These are phyloP conservation scores for Drosophila birchii DNA, from an alignment of 2,888 invertebrate genomes.

Conservation along the genomic window DNA sequence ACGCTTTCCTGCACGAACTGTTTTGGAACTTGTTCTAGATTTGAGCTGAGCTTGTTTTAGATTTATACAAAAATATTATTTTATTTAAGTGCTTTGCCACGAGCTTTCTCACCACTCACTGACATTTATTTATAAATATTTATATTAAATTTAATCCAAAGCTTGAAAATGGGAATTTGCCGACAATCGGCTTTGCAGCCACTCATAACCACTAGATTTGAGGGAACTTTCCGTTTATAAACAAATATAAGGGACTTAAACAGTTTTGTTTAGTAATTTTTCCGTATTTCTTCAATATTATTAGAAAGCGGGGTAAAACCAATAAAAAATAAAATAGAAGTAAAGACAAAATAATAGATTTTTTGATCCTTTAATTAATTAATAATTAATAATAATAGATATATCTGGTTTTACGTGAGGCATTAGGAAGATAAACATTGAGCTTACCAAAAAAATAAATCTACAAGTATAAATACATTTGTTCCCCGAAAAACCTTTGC, in stretches of 20 bases:
- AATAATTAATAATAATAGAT: neutral
- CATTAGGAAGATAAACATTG: no score
- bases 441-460: neutral
- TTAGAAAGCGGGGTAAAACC: neutral
- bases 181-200: no score
- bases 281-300: neutral
- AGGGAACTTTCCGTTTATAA: neutral
- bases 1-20: neutral
- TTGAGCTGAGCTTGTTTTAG: neutral
- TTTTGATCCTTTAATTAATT: neutral
- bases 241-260: neutral
- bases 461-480: neutral
- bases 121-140: slow-evolving; percentile 5
- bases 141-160: neutral
- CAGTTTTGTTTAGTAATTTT: neutral
- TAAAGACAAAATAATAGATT: neutral
- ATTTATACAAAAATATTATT: slow-evolving; percentile 1
- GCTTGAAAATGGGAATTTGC: neutral
- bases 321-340: neutral
- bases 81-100: neutral
- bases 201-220: neutral
- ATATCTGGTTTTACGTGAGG: neutral
- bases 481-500: neutral
- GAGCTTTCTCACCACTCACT: neutral
- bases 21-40: slow-evolving; percentile 7